Base-by-base conservation (phyloP, 2,888 invertebrate species). In the Heterodera filipjevi region DNA sequence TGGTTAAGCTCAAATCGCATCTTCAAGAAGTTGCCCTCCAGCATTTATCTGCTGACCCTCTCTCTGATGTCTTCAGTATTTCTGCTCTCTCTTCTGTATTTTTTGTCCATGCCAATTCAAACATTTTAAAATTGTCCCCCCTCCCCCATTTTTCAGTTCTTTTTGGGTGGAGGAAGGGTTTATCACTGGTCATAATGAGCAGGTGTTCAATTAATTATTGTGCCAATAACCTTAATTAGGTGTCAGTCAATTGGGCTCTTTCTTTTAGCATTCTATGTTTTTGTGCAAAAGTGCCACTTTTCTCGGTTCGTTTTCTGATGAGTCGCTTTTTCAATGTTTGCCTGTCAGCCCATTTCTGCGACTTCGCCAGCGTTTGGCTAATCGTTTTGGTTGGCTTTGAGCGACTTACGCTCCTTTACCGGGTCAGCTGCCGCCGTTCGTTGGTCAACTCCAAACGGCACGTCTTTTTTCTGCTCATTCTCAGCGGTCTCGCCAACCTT, bases 121-220 rank as follows among this genome's bases (percentile, higher is more conserved):
- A 2, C 53, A 14, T 22, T 12, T 27, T 22, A 59, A 59, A 0
- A 27, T 5, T 59, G 6, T 59, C 8, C 10, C 10, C 10, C 10
- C 27, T 59, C 59, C 27, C 39, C 8, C 39, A 39, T 27, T 59
- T 59, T 6, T 59, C 27, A 59, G 59, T 46, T 78, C 85, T 22
- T 87, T 87, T 77, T 87, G 87, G 87, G 79, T 87, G 68, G 87
- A 87, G 82, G 85, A 87, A 84, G 81, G 83, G 14, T 82, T 82
- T 74, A 71, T 83, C 12, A 81, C 79, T 14, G 77, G 80, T 39
- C 74, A 71, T 6, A 46, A 44, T 46, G 82, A 78, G 27, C 71
- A 76, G 59, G 59, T 59, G n/a, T n/a, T 1, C 6, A 1, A 19
- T 6, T 8, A 1, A 59, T 27, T 59, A 59, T 27, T 27, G 22